Evolutionary conservation across 2,113 vertebrate species (phyloP).

Genomic region (Onychostoma macrolepis): DNA sequence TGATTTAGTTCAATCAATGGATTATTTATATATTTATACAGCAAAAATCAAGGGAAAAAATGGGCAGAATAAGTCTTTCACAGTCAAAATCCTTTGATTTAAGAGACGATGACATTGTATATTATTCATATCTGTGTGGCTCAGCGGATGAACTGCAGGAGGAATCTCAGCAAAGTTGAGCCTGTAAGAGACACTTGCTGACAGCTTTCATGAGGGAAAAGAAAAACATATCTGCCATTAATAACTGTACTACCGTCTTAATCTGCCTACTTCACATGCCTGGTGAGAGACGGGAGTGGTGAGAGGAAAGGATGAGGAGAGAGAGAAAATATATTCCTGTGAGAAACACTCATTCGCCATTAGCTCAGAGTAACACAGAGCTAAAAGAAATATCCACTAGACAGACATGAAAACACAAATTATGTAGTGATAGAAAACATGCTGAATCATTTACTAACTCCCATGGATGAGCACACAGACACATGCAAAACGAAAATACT

Average conservation of each 20-base stretch:
- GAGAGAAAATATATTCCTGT: background rate
- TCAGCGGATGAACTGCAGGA: background rate
- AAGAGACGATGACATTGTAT: background rate
- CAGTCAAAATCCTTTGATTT: background rate
- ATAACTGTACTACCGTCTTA: background rate
- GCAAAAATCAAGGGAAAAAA: background rate
- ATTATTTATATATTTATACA: background rate
- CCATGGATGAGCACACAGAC: background rate
- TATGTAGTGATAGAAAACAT: conserved; percentile 12
- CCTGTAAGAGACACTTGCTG: background rate
- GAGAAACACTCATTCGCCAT: background rate
- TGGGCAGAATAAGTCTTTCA: background rate
- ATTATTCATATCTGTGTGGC: conserved; percentile 1
- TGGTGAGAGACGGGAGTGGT: conserved; percentile 7
- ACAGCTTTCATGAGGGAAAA: background rate
- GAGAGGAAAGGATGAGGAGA: background rate
- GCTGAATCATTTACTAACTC: conserved; percentile 15
- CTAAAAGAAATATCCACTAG: background rate
- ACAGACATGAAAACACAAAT: conserved; percentile 10
- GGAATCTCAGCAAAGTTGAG: conserved; percentile 10
- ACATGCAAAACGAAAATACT: background rate
- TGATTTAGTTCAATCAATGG: background rate
- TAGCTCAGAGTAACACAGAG: background rate
- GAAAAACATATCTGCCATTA: background rate
- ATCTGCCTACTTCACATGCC: conserved; percentile 6